Conservation (phyloP, 2,888 invertebrate genomes). For the Caenorhabditis macrosperma region DNA sequence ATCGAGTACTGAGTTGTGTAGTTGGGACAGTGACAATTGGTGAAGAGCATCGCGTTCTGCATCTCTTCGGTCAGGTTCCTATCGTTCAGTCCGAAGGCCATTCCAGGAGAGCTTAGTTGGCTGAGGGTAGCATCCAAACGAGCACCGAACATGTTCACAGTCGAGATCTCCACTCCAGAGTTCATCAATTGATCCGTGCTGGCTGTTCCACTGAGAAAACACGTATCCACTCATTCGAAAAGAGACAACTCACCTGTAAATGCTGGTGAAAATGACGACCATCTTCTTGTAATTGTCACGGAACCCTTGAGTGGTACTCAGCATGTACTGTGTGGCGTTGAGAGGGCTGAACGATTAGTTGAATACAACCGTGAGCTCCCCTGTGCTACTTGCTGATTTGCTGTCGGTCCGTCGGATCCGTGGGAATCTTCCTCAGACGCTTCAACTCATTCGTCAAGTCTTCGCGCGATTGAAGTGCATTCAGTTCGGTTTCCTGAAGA, state of each 20-base stretch:
- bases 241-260: background rate
- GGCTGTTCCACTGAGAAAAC: background rate
- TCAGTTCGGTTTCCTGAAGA: background rate
- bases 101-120: background rate
- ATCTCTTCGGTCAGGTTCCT: background rate
- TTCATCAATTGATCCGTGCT: background rate
- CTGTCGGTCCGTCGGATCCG: background rate
- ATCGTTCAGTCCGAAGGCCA: background rate
- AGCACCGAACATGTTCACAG: background rate
- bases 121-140: background rate
- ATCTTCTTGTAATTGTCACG: constrained; percentile 25
- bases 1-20: background rate
- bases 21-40: constrained; percentile 2
- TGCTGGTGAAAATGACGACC: constrained; percentile 4
- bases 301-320: background rate
- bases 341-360: too few relatives aligned
- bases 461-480: background rate
- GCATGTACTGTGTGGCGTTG: background rate
- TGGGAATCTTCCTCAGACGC: background rate
- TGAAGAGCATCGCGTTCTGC: background rate
- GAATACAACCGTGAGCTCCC: too few relatives aligned
- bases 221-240: too few relatives aligned
- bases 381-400: background rate
- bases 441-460: background rate
- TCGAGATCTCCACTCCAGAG: background rate